These are phyloP conservation scores for Dolichotis patagonum DNA, from an alignment of 2,113 vertebrate genomes.

Conservation along the genomic window DNA sequence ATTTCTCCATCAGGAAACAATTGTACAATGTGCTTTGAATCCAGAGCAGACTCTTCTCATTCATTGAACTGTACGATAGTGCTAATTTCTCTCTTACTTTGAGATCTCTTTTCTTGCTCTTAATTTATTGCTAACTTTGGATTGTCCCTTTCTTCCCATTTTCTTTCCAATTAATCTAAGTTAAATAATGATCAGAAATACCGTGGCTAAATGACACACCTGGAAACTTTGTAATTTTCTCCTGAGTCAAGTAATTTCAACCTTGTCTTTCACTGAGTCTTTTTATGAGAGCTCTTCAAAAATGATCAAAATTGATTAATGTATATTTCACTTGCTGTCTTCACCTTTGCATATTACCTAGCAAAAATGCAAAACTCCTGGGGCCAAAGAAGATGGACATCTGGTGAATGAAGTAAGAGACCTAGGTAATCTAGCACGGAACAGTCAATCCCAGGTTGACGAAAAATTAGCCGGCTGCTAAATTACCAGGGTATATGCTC, in stretches of 20 bases:
- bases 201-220: not conserved
- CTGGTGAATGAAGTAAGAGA: not conserved
- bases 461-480: not conserved
- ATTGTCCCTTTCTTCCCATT: not conserved
- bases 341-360: not conserved
- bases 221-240: slow-evolving; percentile 47
- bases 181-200: slow-evolving; percentile 54
- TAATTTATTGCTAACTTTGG: not conserved
- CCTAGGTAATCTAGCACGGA: not conserved
- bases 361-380: not conserved
- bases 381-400: not conserved
- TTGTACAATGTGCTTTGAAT: not conserved
- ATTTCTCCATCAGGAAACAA: not conserved
- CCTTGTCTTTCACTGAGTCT: slow-evolving; percentile 9
- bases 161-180: slow-evolving; percentile 30
- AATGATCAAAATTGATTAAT: slow-evolving; percentile 24
- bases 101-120: not conserved
- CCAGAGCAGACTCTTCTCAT: not conserved
- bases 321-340: slow-evolving; percentile 15
- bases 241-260: slow-evolving; percentile 51
- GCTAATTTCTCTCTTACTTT: not conserved
- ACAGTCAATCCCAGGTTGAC: not conserved
- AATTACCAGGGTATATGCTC: not conserved
- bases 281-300: slow-evolving; percentile 21
- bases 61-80: not conserved